phyloP scores from a whole-genome alignment of 2,888 invertebrate genomes.

The Anthophora plumipes region DNA sequence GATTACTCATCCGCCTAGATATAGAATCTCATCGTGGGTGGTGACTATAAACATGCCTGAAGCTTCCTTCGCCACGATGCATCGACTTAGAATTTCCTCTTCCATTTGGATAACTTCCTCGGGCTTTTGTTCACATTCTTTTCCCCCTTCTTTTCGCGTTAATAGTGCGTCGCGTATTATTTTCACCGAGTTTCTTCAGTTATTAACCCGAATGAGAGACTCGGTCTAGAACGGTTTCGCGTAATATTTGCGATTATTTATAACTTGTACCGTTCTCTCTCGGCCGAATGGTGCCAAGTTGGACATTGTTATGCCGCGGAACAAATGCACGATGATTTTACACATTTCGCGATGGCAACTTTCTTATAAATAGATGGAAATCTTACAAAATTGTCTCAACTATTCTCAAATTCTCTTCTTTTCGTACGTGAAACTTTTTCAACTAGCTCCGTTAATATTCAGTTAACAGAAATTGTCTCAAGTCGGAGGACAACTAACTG shows the following conservation, averaged over 20 bases:
- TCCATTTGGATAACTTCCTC: background rate
- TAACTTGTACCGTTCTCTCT: background rate
- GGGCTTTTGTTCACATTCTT: background rate
- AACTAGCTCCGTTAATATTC: too few species aligned
- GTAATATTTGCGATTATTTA: background rate
- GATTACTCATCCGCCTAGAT: constrained; percentile 60
- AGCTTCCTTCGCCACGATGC: constrained; percentile 39
- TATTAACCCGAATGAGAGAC: background rate
- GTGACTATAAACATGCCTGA: constrained; percentile 47
- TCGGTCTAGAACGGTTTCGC: background rate
- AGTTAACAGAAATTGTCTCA: too few species aligned
- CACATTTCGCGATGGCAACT: background rate
- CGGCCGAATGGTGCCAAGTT: constrained; percentile 15
- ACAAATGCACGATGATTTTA: background rate
- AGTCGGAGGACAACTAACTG: too few species aligned
- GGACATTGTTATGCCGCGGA: background rate
- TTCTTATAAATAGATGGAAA: constrained; percentile 3
- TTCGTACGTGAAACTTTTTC: too few species aligned
- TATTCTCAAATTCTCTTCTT: too few species aligned
- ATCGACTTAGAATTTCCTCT: constrained; percentile 15
- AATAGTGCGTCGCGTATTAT: background rate
- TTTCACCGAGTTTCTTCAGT: background rate
- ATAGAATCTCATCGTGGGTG: constrained; percentile 56
- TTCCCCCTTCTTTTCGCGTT: background rate
- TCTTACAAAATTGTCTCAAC: background rate